A percentile compares a stretch with the other conserved stretches of the same genome.
These are phyloP conservation scores for Cryptus armator DNA, from an alignment of 2,888 invertebrate genomes.

Conservation along the genomic window DNA sequence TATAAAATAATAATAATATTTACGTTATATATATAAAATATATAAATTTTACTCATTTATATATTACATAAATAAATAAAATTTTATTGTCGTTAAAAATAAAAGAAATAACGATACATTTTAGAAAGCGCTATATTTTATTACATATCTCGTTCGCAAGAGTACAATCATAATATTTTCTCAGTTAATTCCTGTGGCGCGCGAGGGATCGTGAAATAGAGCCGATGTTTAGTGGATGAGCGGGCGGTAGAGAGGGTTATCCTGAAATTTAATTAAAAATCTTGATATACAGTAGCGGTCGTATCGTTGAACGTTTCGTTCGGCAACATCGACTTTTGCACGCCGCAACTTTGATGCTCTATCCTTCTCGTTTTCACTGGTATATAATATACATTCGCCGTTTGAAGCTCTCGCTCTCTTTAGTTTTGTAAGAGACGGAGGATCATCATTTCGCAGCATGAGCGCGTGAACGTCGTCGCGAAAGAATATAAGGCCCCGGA, in stretches of 20 bases:
- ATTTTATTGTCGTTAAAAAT: not conserved
- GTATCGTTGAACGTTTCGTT: conserved; percentile 39
- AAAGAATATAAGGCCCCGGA: conserved; percentile 21
- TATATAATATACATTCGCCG: not conserved
- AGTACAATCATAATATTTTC: conserved; percentile 45
- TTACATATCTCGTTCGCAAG: conserved; percentile 1
- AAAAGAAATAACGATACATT: conserved; percentile 11
- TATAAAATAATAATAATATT: no score
- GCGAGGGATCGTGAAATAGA: conserved; percentile 29
- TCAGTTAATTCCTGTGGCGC: conserved; percentile 3
- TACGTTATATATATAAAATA: no score
- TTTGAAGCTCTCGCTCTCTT: not conserved
- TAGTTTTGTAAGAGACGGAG: not conserved
- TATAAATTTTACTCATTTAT: no score
- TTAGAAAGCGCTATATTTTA: conserved; percentile 10
- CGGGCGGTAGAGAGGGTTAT: conserved; percentile 22
- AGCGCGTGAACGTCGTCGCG: conserved; percentile 45
- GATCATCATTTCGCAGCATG: conserved; percentile 33
- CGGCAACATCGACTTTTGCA: conserved; percentile 2
- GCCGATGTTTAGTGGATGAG: conserved; percentile 51
- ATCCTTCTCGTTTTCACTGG: not conserved
- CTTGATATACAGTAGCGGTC: conserved; percentile 65
- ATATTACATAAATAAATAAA: not conserved
- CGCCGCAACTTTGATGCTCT: not conserved
- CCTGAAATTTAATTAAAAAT: conserved; percentile 61